Base-by-base conservation (phyloP, 2,113 vertebrate genomes). In the Strix uralensis region DNA sequence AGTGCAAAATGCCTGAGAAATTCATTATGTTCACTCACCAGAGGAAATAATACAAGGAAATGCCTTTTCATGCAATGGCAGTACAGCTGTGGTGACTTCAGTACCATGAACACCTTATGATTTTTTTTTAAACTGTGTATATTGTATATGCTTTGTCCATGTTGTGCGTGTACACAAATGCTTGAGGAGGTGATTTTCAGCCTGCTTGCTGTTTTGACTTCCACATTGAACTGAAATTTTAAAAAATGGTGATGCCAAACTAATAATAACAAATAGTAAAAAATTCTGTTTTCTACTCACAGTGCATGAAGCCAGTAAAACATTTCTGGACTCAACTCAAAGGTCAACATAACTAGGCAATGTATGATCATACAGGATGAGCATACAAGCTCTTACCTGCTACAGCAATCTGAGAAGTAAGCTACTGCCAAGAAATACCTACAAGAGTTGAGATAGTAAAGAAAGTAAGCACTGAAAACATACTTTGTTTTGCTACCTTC, bases 61-160 rank as follows among this genome's bases (percentile, higher is more conserved):
- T 5, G 44, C 3, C 9, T 67, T 72, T 40, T 17, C 19, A 10
- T 46, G 44, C 83, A 44, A 13, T 13, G 12, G 14, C 42, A 57
- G 19, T 5, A 8, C 2, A 2, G 11, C 51, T n/a, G 1, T 7
- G 52, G 19, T 19, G 40, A 11, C 22, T 38, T 27, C 7, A 9
- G 36, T 13, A 7, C 30, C 22, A 14, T 5, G 6, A 40, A 62
- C 18, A 52, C 11, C 22, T 59, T 8, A 27, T 19, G 7, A 2
- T 32, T 15, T 27, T 27, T 30, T 42, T 21, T 46, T 10, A 8
- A 63, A 13, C 7, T 3, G 4, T 8, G 4, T 16, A 18, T 13
- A 51, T 5, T 19, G 10, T 6, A 9, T 5, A 1, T 8, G 29
- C 22, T 42, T 57, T 51, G 16, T 27, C 40, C 12, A 6, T 3